Evolutionary conservation across 2,113 vertebrate species (phyloP).

Genomic region (Thunnus thynnus): DNA sequence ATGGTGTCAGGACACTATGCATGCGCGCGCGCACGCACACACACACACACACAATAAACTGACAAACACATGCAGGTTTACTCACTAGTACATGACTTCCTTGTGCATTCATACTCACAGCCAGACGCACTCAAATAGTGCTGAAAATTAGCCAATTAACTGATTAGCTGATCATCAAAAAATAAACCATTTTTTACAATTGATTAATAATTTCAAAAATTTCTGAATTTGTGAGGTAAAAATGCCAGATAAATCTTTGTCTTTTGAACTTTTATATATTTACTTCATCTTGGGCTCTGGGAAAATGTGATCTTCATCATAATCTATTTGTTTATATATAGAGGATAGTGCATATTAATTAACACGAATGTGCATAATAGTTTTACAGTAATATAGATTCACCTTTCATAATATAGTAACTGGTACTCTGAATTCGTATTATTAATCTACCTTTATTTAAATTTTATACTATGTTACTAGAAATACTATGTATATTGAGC

Average conservation of each 20-base stretch:
- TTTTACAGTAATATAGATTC: too few relatives aligned
- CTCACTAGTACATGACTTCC: neutral
- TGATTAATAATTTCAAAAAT: too few relatives aligned
- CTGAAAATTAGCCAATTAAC: constrained; percentile 15
- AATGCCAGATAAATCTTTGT: too few relatives aligned
- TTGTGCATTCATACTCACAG: neutral
- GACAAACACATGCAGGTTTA: neutral
- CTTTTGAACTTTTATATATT: too few relatives aligned
- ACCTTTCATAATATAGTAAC: neutral
- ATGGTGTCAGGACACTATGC: constrained; percentile 61
- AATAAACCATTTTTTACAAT: neutral
- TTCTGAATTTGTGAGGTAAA: too few relatives aligned
- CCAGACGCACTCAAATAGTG: constrained; percentile 1
- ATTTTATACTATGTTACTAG: neutral
- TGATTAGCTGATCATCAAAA: neutral
- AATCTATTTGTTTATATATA: neutral
- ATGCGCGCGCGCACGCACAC: constrained; percentile 21
- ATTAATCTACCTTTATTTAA: neutral
- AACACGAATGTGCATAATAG: too few relatives aligned
- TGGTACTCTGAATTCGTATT: neutral
- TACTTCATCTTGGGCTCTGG: too few relatives aligned
- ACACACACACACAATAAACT: constrained; percentile 24
- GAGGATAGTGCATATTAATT: too few relatives aligned
- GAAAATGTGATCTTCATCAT: neutral
- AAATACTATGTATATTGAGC: neutral